These are phyloP conservation scores for Gouania willdenowi DNA, from an alignment of 2,797 vertebrate species.

Conservation along the genomic window DNA sequence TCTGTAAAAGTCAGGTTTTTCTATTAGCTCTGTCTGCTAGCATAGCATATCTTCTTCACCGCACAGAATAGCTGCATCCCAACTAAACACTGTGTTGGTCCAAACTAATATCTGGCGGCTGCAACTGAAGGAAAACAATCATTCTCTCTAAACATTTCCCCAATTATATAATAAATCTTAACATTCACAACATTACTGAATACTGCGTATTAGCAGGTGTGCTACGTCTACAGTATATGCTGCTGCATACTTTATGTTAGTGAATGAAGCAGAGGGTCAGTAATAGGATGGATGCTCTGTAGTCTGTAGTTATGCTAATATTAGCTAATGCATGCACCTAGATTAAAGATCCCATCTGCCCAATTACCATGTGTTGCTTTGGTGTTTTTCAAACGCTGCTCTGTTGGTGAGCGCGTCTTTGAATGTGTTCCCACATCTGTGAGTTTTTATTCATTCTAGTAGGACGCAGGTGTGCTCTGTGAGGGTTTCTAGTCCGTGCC, in stretches of 20 bases:
- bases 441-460: too few relatives aligned
- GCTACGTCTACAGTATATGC: neutral
- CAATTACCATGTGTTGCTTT: conserved; percentile 59
- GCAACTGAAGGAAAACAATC: too few relatives aligned
- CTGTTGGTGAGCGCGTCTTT: conserved; percentile 30
- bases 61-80: too few relatives aligned
- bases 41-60: too few relatives aligned
- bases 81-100: too few relatives aligned
- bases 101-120: too few relatives aligned
- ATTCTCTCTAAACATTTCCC: too few relatives aligned
- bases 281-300: conserved; percentile 63
- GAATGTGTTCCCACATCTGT: conserved; percentile 1
- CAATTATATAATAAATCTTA: too few relatives aligned
- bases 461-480: conserved; percentile 34
- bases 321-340: conserved; percentile 52
- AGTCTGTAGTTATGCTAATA: conserved; percentile 67
- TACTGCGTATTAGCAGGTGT: too few relatives aligned
- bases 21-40: too few relatives aligned
- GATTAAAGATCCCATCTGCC: conserved; percentile 66
- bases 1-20: too few relatives aligned
- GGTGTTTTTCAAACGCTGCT: conserved; percentile 47
- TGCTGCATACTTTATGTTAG: conserved; percentile 23
- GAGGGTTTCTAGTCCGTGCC: neutral
- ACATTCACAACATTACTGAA: too few relatives aligned
- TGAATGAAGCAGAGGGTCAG: conserved; percentile 31